Evolutionary conservation across 2,888 invertebrate species (phyloP).

Genomic region (Catocala sponsa): DNA sequence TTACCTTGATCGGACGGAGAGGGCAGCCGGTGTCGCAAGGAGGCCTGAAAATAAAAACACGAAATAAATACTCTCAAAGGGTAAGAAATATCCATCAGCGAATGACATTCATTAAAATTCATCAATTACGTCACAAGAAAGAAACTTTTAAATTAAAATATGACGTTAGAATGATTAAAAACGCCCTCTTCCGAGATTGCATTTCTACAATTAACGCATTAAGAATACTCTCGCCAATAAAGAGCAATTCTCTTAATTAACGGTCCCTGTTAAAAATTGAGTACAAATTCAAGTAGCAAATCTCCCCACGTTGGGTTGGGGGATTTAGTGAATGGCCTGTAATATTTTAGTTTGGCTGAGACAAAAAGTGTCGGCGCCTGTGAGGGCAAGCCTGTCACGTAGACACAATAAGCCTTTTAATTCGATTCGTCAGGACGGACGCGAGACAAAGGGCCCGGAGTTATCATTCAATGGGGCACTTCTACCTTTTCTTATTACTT

Average conservation of each 20-base stretch:
- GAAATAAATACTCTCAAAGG: constrained; percentile 33
- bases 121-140: constrained; percentile 66
- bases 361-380: constrained; percentile 77
- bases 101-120: constrained; percentile 64
- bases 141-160: constrained; percentile 77
- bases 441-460: constrained; percentile 84
- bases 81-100: constrained; percentile 44
- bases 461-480: constrained; percentile 89
- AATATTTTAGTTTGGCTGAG: constrained; percentile 88
- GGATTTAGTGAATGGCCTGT: constrained; percentile 85
- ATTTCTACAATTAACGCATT: constrained; percentile 88
- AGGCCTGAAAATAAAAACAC: constrained; percentile 69
- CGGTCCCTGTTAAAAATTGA: constrained; percentile 86
- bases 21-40: constrained; percentile 77
- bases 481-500: constrained; percentile 87
- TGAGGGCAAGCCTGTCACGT: constrained; percentile 83
- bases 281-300: constrained; percentile 87
- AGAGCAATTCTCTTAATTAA: constrained; percentile 86
- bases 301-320: constrained; percentile 67
- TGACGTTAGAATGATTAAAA: constrained; percentile 84
- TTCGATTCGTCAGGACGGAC: constrained; percentile 88
- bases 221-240: constrained; percentile 84
- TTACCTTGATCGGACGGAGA: constrained; percentile 83
- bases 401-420: constrained; percentile 88
- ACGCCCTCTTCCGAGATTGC: constrained; percentile 82